Percentiles rank a stretch among this genome's conserved stretches.
Conservation (phyloP, 2,888 invertebrate species). For the Maniola hyperantus region DNA sequence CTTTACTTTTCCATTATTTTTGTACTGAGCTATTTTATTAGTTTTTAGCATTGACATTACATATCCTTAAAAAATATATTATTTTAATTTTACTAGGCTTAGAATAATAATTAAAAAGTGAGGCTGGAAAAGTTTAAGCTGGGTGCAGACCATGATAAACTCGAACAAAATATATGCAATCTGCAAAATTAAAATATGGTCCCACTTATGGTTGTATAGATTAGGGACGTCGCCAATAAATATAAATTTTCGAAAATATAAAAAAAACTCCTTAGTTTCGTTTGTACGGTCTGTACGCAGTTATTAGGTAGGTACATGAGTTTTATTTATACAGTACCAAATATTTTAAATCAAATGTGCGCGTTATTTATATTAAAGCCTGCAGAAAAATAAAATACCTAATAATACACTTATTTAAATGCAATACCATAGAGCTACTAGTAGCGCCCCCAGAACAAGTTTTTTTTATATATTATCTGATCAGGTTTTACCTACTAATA, state of each 20-base stretch:
- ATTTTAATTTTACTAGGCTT: not conserved
- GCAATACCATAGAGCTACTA: too few species aligned
- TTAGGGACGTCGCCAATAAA: too few species aligned
- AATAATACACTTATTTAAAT: too few species aligned
- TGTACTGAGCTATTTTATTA: not conserved
- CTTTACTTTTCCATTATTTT: not conserved
- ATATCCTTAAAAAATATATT: not conserved
- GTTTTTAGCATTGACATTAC: not conserved
- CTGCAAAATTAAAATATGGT: not conserved
- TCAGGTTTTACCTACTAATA: not conserved
- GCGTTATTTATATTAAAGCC: not conserved
- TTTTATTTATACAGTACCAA: slow-evolving; percentile 20
- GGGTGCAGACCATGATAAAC: not conserved
- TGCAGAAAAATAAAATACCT: too few species aligned
- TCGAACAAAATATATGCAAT: not conserved
- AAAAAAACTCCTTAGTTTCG: not conserved
- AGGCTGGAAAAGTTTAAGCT: slow-evolving; percentile 17
- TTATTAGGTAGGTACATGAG: not conserved
- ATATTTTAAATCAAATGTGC: slow-evolving; percentile 8
- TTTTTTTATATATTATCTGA: too few species aligned
- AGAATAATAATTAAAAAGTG: not conserved
- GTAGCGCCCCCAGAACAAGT: too few species aligned
- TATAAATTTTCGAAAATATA: not conserved
- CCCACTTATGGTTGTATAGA: not conserved
- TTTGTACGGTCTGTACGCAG: slow-evolving; percentile 3